phyloP scores from a whole-genome alignment of 2,888 invertebrate species.

The Drosophila aldrichi region DNA sequence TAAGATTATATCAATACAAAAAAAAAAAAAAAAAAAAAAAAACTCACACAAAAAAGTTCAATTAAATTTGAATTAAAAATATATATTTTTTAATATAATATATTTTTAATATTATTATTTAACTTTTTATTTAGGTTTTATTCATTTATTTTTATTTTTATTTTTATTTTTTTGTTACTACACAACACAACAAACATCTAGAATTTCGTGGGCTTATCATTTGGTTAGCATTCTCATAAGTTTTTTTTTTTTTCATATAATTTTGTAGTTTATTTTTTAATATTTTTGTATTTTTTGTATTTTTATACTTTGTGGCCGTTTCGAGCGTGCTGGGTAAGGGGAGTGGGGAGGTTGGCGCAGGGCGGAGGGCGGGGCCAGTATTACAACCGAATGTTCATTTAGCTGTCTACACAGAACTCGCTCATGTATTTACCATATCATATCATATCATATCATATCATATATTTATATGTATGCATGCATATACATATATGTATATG shows the following conservation, averaged over 20 bases:
- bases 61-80: conserved; percentile 13
- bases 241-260: conserved; percentile 19
- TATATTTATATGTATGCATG: neutral
- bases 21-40: conserved; percentile 3
- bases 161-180: conserved; percentile 27
- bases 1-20: conserved; percentile 19
- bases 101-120: neutral
- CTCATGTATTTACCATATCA: conserved; percentile 14
- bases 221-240: conserved; percentile 19
- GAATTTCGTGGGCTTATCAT: conserved; percentile 27
- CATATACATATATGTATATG: neutral
- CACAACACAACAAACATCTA: conserved; percentile 51
- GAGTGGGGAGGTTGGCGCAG: neutral
- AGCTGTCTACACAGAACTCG: conserved; percentile 38
- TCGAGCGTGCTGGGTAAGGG: neutral
- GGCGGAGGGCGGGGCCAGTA: conserved; percentile 41
- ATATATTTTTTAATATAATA: neutral
- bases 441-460: conserved; percentile 39
- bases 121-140: neutral
- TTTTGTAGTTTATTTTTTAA: conserved; percentile 11
- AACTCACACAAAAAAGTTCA: too few species aligned
- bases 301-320: conserved; percentile 48
- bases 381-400: conserved; percentile 68
- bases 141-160: neutral
- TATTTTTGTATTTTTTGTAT: conserved; percentile 6